Percentiles rank a stretch among this genome's conserved stretches.
Evolutionary conservation across 2,797 vertebrate species (phyloP).

Genomic region (Lithobates sylvaticus): DNA sequence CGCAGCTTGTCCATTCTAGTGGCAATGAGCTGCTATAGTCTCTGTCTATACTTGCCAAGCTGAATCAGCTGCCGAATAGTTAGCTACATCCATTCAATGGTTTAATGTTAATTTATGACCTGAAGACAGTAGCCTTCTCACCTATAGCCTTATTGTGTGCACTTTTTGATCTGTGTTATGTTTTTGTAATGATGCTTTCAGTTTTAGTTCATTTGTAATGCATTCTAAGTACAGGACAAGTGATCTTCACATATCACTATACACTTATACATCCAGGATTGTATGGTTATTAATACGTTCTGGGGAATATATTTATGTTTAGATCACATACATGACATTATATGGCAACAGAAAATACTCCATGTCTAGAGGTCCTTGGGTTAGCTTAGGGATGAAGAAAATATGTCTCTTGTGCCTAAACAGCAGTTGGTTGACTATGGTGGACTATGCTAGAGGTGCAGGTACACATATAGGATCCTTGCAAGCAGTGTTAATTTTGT

Average conservation of each 20-base stretch:
- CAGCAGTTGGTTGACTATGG: not conserved
- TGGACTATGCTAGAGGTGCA: not conserved
- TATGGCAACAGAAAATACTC: not conserved
- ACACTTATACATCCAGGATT: not conserved
- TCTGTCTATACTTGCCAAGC: not conserved
- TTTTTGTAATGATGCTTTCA: not conserved
- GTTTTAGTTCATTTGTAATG: not conserved
- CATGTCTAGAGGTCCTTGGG: no score
- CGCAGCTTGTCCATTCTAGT: not conserved
- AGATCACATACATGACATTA: not conserved
- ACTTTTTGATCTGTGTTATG: not conserved
- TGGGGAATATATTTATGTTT: not conserved
- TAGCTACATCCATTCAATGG: not conserved
- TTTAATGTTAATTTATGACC: not conserved
- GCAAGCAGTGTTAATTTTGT: no score
- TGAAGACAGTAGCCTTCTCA: not conserved
- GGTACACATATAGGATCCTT: not conserved
- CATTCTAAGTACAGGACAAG: not conserved
- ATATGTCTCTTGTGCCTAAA: no score
- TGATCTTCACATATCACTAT: not conserved
- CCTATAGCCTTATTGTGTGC: not conserved
- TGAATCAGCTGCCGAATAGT: not conserved
- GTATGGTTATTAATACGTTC: not conserved
- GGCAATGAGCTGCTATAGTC: not conserved
- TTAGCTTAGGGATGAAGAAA: no score